Conservation (phyloP, 2,113 vertebrate genomes). For the Gymnogyps californianus region DNA sequence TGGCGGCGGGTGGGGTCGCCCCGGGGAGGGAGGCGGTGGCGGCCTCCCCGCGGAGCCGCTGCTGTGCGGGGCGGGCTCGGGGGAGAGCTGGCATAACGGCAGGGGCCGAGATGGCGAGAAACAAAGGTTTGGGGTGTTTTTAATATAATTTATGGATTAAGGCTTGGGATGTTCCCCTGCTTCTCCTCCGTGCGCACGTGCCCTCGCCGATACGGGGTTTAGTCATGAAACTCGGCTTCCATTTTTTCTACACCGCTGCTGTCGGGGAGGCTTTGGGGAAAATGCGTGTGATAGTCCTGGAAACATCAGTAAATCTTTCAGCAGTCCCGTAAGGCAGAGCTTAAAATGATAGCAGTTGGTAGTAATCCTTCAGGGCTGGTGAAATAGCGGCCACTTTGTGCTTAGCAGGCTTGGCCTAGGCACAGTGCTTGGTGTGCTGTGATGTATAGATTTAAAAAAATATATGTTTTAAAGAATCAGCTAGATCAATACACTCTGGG, state of each 20-base stretch:
- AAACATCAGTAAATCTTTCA: not conserved
- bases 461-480: rapidly evolving
- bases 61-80: too few relatives aligned
- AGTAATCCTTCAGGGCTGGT: not conserved
- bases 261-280: not conserved
- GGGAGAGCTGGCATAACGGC: not conserved
- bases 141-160: not conserved
- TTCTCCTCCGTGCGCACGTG: not conserved
- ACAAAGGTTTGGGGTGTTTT: too few relatives aligned
- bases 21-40: not conserved
- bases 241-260: not conserved
- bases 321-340: not conserved
- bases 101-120: not conserved
- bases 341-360: not conserved
- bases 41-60: not conserved
- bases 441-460: too few relatives aligned
- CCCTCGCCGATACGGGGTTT: not conserved
- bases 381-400: not conserved
- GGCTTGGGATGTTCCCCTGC: not conserved
- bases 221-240: not conserved
- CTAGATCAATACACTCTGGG: not conserved
- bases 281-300: not conserved
- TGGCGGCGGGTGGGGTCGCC: not conserved
- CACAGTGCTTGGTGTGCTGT: not conserved
- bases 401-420: not conserved